Conservation (phyloP, 92 coral and sea anemone species). For the Micromussa lordhowensis region DNA sequence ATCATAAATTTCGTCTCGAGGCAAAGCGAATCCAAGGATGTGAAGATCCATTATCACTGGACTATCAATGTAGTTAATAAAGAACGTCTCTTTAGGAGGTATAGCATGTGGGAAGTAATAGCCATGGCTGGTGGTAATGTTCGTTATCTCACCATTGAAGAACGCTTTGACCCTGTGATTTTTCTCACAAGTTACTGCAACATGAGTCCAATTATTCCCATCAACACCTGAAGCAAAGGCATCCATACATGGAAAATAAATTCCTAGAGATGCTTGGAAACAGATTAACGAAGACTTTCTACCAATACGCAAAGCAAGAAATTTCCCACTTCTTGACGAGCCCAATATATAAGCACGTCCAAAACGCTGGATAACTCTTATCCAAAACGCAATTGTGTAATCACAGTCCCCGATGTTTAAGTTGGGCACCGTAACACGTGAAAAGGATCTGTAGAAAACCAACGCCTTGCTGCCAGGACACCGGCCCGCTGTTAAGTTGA, state of each 20-base stretch:
- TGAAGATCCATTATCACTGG: neutral
- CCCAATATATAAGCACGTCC: neutral
- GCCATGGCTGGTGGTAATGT: too few relatives aligned
- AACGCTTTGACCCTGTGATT: neutral
- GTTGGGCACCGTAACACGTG: neutral
- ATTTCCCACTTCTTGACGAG: neutral
- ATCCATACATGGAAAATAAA: too few relatives aligned
- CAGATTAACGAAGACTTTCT: too few relatives aligned
- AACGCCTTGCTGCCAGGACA: conserved; percentile 19
- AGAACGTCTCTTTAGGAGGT: neutral
- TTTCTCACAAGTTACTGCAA: neutral
- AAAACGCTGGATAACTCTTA: too few relatives aligned
- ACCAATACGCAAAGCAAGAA: neutral
- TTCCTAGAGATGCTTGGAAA: too few relatives aligned
- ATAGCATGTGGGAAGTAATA: too few relatives aligned
- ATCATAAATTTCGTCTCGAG: neutral
- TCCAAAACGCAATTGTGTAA: conserved; percentile 12
- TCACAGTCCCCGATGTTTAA: neutral
- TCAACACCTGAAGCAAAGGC: neutral
- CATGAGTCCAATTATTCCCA: neutral
- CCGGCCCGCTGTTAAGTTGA: neutral
- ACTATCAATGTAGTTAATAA: too few relatives aligned
- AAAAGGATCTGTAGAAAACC: neutral
- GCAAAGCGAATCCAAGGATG: neutral
- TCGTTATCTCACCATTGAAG: neutral